Evolutionary conservation across 2,888 invertebrate species (phyloP), one percentile per base, ranked within the genome.

Genomic region (Netelia fuscicornis): DNA sequence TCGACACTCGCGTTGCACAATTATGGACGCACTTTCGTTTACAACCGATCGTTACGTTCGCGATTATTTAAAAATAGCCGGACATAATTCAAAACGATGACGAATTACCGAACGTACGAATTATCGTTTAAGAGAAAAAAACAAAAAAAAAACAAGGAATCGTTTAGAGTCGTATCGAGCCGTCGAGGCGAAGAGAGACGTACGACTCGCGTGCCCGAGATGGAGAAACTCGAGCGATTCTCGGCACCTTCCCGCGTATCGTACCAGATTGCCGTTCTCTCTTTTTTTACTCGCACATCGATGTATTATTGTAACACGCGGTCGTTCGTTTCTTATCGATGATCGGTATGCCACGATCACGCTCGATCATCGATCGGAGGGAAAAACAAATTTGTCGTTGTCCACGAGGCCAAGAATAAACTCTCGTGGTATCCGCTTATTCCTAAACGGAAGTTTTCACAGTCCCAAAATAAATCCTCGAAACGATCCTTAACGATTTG

Each of bases 291-390:
- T 1, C n/a, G 37, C 70, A 37, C 71, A 17, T 58, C 58, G n/a
- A 17, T 58, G 58, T 70, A 54, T 85, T 72, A 68, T 81, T 77
- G 54, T 58, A 71, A 75, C 56, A 72, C 65, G 74, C 75, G 70
- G 70, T n/a, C 20, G 20, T 20, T 20, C 17, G 20, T 20, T 58
- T 75, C 65, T 85, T 85, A 85, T 85, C 85, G 85, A 85, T 85
- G 58, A 85, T 85, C 85, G 82, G 85, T 85, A 85, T 67, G 56
- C 62, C 48, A 58, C 75, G 67, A 70, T 64, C 74, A 48, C n/a
- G 23, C 48, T 67, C 48, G 82, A 78, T 72, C 75, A 79, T 42
- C 60, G 71, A 81, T 81, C 75, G 58, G 48, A 54, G n/a, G 1
- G 11, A 48, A 67, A 62, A 68, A 23, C 37, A 11, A 42, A 37